Percentiles rank a stretch among this genome's conserved stretches.
phyloP scores from a whole-genome alignment of 2,113 vertebrate genomes.

The Ochotona princeps region DNA sequence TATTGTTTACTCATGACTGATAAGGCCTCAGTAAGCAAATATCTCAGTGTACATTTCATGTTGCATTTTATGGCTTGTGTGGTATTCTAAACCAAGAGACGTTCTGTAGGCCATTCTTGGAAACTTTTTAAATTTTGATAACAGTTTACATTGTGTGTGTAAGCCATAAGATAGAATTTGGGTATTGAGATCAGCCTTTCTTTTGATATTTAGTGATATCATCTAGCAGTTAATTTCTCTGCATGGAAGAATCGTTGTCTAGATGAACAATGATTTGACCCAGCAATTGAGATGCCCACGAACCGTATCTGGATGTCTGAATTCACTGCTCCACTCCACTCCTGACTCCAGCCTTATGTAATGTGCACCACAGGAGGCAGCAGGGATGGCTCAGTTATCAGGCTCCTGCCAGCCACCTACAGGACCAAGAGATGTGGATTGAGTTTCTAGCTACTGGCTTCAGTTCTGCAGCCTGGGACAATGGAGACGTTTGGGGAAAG shows the following conservation, averaged over 20 bases:
- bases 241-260: background rate
- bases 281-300: no score
- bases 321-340: no score
- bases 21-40: slow-evolving; percentile 54
- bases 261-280: no score
- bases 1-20: slow-evolving; percentile 51
- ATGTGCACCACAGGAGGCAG: no score
- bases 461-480: no score
- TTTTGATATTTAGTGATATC: slow-evolving; percentile 33
- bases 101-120: slow-evolving; percentile 1
- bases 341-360: no score
- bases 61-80: slow-evolving; percentile 27
- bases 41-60: slow-evolving; percentile 42
- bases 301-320: no score
- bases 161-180: slow-evolving; percentile 29
- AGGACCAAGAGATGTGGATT: no score
- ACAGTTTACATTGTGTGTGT: slow-evolving; percentile 33
- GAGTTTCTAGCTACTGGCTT: no score
- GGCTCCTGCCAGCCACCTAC: no score
- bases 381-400: no score
- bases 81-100: slow-evolving; percentile 29
- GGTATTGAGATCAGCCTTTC: slow-evolving; percentile 8
- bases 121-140: background rate
- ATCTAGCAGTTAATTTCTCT: slow-evolving; percentile 43
- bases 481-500: no score